A percentile compares a stretch with the other conserved stretches of the same genome.
Conservation (phyloP, 2,888 invertebrate genomes). For the Cephus spinipes region DNA sequence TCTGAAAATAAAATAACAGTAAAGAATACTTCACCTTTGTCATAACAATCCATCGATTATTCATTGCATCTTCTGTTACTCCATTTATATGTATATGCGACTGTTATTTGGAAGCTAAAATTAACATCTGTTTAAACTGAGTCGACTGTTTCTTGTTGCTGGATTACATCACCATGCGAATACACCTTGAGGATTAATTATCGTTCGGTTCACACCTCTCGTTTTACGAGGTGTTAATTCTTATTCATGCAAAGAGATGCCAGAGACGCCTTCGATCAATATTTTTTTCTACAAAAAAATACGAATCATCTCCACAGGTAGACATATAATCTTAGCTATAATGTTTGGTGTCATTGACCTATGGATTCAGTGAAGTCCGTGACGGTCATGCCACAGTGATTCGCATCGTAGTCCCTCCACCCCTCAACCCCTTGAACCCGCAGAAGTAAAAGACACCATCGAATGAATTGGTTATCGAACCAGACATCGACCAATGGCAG, state of each 20-base stretch:
- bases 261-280: neutral
- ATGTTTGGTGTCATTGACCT: neutral
- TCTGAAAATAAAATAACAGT: slow-evolving; percentile 63
- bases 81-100: neutral
- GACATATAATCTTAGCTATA: neutral
- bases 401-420: neutral
- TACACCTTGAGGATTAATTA: neutral
- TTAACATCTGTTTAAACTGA: neutral
- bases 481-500: neutral
- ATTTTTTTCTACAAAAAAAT: neutral
- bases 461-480: neutral
- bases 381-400: neutral
- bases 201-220: neutral
- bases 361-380: neutral
- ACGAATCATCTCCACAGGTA: neutral
- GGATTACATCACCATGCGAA: neutral
- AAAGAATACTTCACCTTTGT: slow-evolving; percentile 6
- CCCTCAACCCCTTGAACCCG: neutral
- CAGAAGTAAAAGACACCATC: neutral
- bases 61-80: neutral
- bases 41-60: neutral
- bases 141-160: neutral
- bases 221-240: neutral
- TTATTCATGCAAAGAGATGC: neutral
- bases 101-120: neutral